Evolutionary conservation across 1,140 invertebrate species (phyloP).

Genomic region (Argopecten irradians): DNA sequence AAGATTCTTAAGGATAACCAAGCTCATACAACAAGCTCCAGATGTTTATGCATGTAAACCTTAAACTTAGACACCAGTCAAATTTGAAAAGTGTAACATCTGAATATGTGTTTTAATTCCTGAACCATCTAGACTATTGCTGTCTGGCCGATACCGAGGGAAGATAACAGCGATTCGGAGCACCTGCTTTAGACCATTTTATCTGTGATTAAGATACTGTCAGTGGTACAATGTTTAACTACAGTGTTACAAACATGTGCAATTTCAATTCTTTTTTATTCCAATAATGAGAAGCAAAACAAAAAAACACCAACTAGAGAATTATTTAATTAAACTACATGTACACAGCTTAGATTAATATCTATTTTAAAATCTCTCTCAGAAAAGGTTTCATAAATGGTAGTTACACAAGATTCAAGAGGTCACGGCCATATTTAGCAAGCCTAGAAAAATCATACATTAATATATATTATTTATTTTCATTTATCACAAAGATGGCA

Average conservation of each 20-base stretch:
- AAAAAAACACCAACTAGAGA: background rate
- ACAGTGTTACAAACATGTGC: background rate
- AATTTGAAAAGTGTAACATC: constrained; percentile 13
- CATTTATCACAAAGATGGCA: too few relatives aligned
- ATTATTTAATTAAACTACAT: too few relatives aligned
- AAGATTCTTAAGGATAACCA: background rate
- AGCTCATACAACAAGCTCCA: background rate
- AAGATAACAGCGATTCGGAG: background rate
- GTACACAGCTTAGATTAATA: too few relatives aligned
- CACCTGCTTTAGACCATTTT: background rate
- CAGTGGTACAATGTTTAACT: background rate
- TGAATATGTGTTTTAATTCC: background rate
- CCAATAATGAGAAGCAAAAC: background rate
- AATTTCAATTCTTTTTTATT: background rate
- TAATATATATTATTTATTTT: too few relatives aligned
- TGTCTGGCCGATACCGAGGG: background rate
- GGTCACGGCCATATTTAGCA: too few relatives aligned
- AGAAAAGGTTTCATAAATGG: too few relatives aligned
- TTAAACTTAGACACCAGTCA: constrained; percentile 15
- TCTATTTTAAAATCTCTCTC: too few relatives aligned
- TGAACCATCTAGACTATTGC: background rate
- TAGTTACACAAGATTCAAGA: too few relatives aligned
- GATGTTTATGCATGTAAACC: constrained; percentile 18
- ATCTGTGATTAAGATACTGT: constrained; percentile 12
- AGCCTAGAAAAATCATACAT: too few relatives aligned